Evolutionary conservation across 2,797 vertebrate species (phyloP).

Genomic region (Pipistrellus pygmaeus): DNA sequence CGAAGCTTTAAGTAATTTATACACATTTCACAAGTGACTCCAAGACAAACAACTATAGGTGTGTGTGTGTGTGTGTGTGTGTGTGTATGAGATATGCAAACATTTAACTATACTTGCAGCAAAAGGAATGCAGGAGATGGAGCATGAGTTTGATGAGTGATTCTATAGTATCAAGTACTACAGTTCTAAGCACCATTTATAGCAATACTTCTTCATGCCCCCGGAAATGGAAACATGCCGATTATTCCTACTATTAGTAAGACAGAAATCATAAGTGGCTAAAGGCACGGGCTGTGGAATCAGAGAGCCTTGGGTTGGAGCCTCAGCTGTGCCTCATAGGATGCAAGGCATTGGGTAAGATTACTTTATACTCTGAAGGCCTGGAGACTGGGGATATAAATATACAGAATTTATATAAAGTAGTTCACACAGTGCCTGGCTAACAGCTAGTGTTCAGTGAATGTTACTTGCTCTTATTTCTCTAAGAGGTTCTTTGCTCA

Average conservation of each 20-base stretch:
- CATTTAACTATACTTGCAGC: not conserved
- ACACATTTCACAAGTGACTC: not conserved
- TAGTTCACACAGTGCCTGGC: not conserved
- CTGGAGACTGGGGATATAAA: not conserved
- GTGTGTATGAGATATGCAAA: not conserved
- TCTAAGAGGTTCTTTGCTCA: not conserved
- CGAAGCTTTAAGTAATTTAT: not conserved
- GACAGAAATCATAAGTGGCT: not conserved
- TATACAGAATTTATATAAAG: not conserved
- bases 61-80: not conserved
- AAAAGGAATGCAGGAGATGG: not conserved
- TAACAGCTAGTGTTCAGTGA: not conserved
- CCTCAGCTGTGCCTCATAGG: not conserved
- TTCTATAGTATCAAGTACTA: not conserved
- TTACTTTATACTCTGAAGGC: not conserved
- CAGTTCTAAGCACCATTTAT: not conserved
- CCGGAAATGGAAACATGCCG: fast-evolving
- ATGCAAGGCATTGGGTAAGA: not conserved
- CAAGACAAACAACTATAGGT: not conserved
- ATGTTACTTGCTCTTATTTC: not conserved
- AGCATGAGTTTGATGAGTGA: not conserved
- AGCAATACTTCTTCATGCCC: not conserved
- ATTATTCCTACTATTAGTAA: not conserved
- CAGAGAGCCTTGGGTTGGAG: not conserved
- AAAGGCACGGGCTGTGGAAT: not conserved